Evolutionary conservation across 2,888 invertebrate genomes (phyloP).

Genomic region (Tenthredo distinguenda): DNA sequence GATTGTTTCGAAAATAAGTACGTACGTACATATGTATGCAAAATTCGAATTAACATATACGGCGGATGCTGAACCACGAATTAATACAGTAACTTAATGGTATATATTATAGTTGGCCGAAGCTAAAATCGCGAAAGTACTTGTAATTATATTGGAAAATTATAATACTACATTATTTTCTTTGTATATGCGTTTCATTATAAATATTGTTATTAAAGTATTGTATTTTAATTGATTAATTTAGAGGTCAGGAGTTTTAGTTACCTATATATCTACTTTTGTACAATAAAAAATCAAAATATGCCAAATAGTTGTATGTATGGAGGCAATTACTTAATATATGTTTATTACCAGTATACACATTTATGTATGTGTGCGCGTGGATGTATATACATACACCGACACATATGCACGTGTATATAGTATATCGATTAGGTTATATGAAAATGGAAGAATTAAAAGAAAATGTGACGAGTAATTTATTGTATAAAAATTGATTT

Average conservation of each 20-base stretch:
- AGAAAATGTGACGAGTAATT: conserved; percentile 2
- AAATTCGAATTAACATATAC: background rate
- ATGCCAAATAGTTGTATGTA: conserved; percentile 66
- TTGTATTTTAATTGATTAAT: conserved; percentile 17
- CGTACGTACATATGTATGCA: background rate
- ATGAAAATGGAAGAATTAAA: background rate
- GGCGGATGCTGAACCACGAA: background rate
- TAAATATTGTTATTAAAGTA: conserved; percentile 6
- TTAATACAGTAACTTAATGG: background rate
- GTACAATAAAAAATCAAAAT: conserved; percentile 69
- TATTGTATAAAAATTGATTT: conserved; percentile 20
- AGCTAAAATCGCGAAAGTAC: background rate
- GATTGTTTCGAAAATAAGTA: background rate
- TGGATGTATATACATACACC: background rate
- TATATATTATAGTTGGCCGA: background rate
- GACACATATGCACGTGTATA: background rate
- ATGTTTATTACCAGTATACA: background rate
- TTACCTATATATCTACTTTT: conserved; percentile 63
- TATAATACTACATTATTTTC: background rate
- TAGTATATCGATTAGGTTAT: background rate
- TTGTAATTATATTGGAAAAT: conserved; percentile 15
- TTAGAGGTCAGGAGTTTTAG: conserved; percentile 8
- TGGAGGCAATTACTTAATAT: conserved; percentile 21
- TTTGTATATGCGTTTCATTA: conserved; percentile 3
- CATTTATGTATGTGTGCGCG: background rate